Conservation (phyloP, 2,797 vertebrate species). For the Acipenser ruthenus region DNA sequence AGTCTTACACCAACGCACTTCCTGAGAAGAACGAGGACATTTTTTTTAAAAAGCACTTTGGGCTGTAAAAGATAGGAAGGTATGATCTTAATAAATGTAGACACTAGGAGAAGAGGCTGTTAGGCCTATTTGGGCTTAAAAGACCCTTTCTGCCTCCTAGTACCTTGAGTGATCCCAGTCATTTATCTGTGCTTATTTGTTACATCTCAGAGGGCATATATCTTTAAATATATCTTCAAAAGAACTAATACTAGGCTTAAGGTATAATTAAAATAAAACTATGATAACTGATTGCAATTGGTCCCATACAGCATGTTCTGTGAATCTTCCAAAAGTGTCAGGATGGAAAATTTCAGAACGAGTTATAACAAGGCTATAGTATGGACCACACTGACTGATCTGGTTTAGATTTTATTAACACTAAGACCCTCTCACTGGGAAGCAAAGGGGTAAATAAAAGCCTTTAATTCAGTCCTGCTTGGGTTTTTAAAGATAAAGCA, state of each 20-base stretch:
- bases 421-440: constrained; percentile 14
- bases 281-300: neutral
- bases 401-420: constrained; percentile 25
- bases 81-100: no score
- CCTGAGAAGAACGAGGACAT: neutral
- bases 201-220: no score
- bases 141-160: neutral
- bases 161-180: constrained; percentile 13
- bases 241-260: no score
- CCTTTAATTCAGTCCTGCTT: constrained; percentile 16
- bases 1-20: neutral
- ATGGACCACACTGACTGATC: neutral
- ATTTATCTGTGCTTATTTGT: neutral
- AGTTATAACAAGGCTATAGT: constrained; percentile 32
- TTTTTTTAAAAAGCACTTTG: no score
- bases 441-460: neutral
- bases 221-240: no score
- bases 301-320: constrained; percentile 1
- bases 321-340: constrained; percentile 45
- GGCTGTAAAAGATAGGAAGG: no score
- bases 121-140: neutral
- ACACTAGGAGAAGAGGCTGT: no score
- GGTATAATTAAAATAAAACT: no score
- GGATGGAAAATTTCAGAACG: constrained; percentile 33
- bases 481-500: constrained; percentile 51